Evolutionary conservation across 2,888 invertebrate species (phyloP), one percentile per base, ranked within the genome.

Genomic region (Nasonia oneida): DNA sequence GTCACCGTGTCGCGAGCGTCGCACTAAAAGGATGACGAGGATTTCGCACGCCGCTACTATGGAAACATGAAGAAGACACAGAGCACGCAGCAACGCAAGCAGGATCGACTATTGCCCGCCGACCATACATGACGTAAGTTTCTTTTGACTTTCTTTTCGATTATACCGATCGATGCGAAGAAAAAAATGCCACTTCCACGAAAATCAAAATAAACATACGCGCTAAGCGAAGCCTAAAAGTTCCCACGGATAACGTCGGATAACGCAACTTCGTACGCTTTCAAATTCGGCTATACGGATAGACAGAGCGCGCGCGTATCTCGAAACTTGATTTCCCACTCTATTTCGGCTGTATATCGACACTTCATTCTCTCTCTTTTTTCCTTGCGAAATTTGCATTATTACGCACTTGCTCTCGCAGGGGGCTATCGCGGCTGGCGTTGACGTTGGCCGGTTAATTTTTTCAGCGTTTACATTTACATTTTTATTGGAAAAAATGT

Each of bases 61-160:
- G 93, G 93, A 91, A 93, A 93, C 90, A 93, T 93, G 93, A 93
- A 88, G 93, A 89, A 90, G 90, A 87, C 89, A 89, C 89, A 90
- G 89, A 90, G 91, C 90, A 87, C 88, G 89, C 90, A 78, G 71
- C 84, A 74, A 12, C 23, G 76, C 90, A 90, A 90, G 90, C 90
- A 91, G 88, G 90, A 90, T 89, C 90, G 89, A 89, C 88, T 87
- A 84, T 90, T 90, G 90, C 89, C 90, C 89, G 89, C 89, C 90
- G 90, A 91, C 91, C 90, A 93, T 93, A 92, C 92, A 93, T 93
- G 92, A 93, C 92, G 93, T 93, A 89, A 93, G 93, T 92, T 87
- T 39, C 18, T 37, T 33, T 29, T 80, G 47, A 33, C 3, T 71
- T 53, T 81, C 29, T 29, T 29, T 29, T 29, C 29, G 29, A 29